Evolutionary conservation across 2,888 invertebrate genomes (phyloP), one percentile per base, ranked within the genome.

Genomic region (Argyresthia albistria): DNA sequence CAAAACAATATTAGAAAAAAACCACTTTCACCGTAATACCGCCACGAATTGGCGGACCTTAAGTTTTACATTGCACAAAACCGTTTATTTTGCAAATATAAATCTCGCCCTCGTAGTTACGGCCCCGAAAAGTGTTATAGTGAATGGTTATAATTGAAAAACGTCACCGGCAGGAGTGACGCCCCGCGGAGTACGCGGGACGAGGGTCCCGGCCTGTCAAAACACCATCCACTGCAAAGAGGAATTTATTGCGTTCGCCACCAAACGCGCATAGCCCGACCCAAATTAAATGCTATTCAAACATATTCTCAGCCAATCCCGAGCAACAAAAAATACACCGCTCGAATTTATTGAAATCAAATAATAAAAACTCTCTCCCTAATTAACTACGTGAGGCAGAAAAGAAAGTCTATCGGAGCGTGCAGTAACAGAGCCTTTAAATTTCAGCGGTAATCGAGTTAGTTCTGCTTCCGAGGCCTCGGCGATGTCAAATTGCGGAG

Each of bases 91-190:
- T 42, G 9, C 11, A 47, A 47, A 25, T 11, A 48, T 48, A 48
- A 48, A 48, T 35, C 56, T 57, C 56, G 14, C 37, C 43, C 14
- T n/a, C 14, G 63, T 66, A 65, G 69, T 69, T 25, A 12, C 42
- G 35, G 52, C 35, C 45, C 67, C 61, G 70, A 73, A 75, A 73
- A 80, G 79, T 80, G 77, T 77, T 72, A 79, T 76, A 36, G 74
- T 75, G 74, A 80, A 73, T 76, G 74, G 71, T 77, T 80, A 74
- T 82, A 82, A 77, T 76, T 77, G 76, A 69, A 81, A 80, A 81
- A 79, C 61, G 81, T 81, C 81, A 78, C 63, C 58, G 60, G 69
- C 81, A 81, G 70, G 25, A 59, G 70, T 68, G 79, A 72, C 80
- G 73, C 76, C 81, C 81, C 75, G 76, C 74, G 70, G 80, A 67